Evolutionary conservation across 2,113 vertebrate genomes (phyloP), one percentile per base, ranked within the genome.

Genomic region (Carassius gibelio): DNA sequence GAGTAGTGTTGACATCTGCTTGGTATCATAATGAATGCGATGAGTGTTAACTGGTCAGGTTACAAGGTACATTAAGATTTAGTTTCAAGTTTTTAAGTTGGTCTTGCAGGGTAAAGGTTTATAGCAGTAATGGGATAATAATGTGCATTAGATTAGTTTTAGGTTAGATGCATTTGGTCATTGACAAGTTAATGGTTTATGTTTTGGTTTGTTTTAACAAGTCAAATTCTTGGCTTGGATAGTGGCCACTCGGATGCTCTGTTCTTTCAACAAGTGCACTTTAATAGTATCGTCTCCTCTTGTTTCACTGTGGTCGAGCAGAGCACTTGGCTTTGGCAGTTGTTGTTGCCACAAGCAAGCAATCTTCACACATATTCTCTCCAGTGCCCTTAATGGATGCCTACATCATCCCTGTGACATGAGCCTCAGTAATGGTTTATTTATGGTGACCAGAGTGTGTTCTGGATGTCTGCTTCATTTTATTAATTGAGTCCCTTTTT

Each of bases 261-360:
- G 21, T 50, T 61, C 26, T 71, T 81, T 84, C 50, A 88, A 87
- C 84, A 86, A 83, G 75, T 85, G 71, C 83, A 55, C 72, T 87
- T 86, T 80, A 79, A 78, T 38, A 52, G 26, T 81, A 86, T 85
- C 81, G 82, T 81, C 30, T 42, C 66, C 72, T 23, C 38, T 36
- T 19, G 75, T 50, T 57, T 76, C 19, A 8, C 26, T 64, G 38
- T 34, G 38, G 30, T 57, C 3, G 72, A 50, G 71, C 82, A 17
- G 23, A 81, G 72, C 26, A 23, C 55, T 87, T 86, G 80, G 82
- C 76, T 75, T 48, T 15, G 71, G 17, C 15, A 21, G 42, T 59
- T 19, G 5, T 42, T 69, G 8, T 64, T 72, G 69, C 81, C 71
- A 83, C 69, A 55, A 84, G 84, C 61, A 80, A 50, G 69, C 23